These are phyloP conservation scores for Vespertilio murinus DNA, from an alignment of 2,797 vertebrate species.

Conservation along the genomic window DNA sequence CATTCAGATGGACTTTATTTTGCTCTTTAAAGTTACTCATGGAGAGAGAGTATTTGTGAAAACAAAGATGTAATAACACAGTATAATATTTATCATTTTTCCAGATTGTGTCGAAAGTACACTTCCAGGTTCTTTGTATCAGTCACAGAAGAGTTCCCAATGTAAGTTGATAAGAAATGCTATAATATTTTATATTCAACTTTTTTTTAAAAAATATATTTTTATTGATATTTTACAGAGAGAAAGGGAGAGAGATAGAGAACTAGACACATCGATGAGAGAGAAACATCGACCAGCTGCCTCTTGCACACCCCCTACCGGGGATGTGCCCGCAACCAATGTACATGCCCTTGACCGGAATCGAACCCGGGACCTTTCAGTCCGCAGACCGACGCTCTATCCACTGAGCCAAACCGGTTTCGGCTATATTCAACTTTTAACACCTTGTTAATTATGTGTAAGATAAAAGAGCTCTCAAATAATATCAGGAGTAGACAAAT, in stretches of 20 bases:
- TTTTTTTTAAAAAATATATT: no score
- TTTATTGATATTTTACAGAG: no score
- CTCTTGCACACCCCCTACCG: no score
- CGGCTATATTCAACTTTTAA: slow-evolving; percentile 67
- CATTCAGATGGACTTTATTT: slow-evolving; percentile 42
- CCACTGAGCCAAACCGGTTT: no score
- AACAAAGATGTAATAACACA: slow-evolving; percentile 21
- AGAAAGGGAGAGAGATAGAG: no score
- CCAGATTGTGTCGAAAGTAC: slow-evolving; percentile 7
- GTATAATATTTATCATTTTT: slow-evolving; percentile 16
- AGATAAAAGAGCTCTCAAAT: slow-evolving; percentile 57
- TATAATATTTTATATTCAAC: slow-evolving; percentile 55
- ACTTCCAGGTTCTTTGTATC: slow-evolving; percentile 1
- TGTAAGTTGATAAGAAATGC: slow-evolving; percentile 61
- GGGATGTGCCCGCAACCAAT: no score
- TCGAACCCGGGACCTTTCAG: no score
- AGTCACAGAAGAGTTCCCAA: slow-evolving; percentile 39
- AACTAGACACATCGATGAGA: no score
- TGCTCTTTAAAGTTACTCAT: slow-evolving; percentile 10
- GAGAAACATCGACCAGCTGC: no score
- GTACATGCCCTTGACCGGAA: no score
- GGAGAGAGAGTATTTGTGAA: neutral
- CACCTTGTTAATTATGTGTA: slow-evolving; percentile 68
- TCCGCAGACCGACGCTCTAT: no score
- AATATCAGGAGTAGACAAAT: slow-evolving; percentile 60